Percentiles rank a stretch among this genome's conserved stretches.
Evolutionary conservation across 2,113 vertebrate genomes (phyloP).

Genomic region (Anser cygnoides): DNA sequence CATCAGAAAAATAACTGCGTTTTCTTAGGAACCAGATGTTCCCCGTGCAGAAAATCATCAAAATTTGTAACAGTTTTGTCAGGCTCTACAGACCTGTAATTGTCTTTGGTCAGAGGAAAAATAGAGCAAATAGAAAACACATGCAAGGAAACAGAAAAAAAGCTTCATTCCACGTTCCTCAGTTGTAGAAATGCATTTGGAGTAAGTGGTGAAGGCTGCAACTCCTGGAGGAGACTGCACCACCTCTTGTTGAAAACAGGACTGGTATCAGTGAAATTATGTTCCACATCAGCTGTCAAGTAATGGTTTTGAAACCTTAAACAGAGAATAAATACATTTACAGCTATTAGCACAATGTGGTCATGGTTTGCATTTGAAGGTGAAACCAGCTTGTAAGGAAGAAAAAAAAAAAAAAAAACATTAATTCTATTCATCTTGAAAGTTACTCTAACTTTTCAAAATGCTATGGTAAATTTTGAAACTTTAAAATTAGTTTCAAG

Average conservation of each 20-base stretch:
- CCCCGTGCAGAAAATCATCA: background rate
- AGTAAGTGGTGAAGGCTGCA: background rate
- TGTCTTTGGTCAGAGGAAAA: background rate
- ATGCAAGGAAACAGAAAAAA: background rate
- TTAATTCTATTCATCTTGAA: constrained; percentile 66
- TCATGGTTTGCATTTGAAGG: constrained; percentile 68
- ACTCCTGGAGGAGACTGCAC: background rate
- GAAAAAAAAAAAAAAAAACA: constrained; percentile 24
- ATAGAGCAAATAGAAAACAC: background rate
- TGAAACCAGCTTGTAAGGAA: constrained; percentile 62
- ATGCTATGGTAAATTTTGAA: constrained; percentile 62
- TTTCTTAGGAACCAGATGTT: constrained; percentile 47
- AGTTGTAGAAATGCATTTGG: background rate
- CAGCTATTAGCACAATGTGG: constrained; percentile 60
- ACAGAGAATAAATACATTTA: constrained; percentile 55
- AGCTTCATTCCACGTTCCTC: background rate
- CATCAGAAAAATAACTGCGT: background rate
- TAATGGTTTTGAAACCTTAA: constrained; percentile 45
- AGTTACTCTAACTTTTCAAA: constrained; percentile 65
- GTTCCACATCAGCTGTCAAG: constrained; percentile 48
- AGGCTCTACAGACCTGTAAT: background rate
- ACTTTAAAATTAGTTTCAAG: constrained; percentile 68
- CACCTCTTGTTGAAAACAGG: background rate
- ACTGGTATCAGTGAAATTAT: background rate
- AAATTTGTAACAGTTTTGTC: background rate